Percentiles rank a stretch among this genome's conserved stretches.
Evolutionary conservation across 2,888 invertebrate species (phyloP).

Genomic region (Maniola hyperantus): DNA sequence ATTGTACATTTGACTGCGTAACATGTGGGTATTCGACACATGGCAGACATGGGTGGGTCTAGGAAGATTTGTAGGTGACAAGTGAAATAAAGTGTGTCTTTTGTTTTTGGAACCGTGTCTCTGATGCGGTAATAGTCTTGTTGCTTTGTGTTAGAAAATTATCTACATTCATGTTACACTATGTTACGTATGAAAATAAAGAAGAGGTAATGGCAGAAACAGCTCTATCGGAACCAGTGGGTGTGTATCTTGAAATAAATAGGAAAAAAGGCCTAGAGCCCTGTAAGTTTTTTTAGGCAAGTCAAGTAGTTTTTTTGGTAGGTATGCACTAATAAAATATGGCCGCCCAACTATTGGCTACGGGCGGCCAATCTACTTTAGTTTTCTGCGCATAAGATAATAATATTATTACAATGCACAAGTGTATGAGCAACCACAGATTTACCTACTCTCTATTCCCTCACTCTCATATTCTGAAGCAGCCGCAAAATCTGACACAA

Average conservation of each 20-base stretch:
- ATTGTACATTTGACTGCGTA: conserved; percentile 62
- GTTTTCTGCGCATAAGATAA: too few species aligned
- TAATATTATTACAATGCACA: too few species aligned
- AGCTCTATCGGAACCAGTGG: not conserved
- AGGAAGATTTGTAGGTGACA: conserved; percentile 76
- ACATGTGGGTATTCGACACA: conserved; percentile 71
- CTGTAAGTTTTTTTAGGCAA: too few species aligned
- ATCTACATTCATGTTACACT: not conserved
- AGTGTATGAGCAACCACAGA: too few species aligned
- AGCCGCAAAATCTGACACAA: too few species aligned
- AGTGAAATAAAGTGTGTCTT: conserved; percentile 63
- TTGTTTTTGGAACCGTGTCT: conserved; percentile 46
- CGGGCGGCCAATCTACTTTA: too few species aligned
- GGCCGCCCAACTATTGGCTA: too few species aligned
- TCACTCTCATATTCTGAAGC: too few species aligned
- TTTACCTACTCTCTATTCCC: too few species aligned
- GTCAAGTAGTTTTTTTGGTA: too few species aligned
- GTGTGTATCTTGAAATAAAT: not conserved
- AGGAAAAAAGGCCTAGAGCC: not conserved
- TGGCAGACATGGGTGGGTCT: conserved; percentile 73
- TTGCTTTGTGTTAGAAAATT: conserved; percentile 17
- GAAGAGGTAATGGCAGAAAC: not conserved
- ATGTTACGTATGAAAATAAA: conserved; percentile 7
- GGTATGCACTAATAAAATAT: too few species aligned
- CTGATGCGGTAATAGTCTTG: conserved; percentile 24